Base-by-base conservation (phyloP, 2,113 vertebrate species). In the Dinomys branickii region DNA sequence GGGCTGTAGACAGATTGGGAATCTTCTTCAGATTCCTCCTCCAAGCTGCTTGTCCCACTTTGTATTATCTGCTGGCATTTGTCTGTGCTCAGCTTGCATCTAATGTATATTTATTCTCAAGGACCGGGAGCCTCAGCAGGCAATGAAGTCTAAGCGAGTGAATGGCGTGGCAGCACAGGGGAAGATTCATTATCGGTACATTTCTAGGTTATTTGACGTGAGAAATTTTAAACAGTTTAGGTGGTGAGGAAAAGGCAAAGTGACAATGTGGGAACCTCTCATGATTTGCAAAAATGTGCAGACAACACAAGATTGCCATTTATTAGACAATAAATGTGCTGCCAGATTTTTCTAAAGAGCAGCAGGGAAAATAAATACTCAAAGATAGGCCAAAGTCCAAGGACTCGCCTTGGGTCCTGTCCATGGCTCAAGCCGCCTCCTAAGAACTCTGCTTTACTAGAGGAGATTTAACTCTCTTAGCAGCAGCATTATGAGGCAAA, bases 201-300 rank as follows among this genome's bases (percentile, higher is more conserved):
- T 98, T 97, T 98, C 96, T 96, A 95, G 88, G 30, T 82, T 96
- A 78, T 94, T 96, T 85, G 95, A 94, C 0, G 5, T 73, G 80
- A 91, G 96, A 96, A 90, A 88, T 59, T 97, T 98, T 94, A 97
- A 97, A 96, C 94, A 95, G 86, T 97, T 97, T 97, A 95, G 86
- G 59, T 91, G 93, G 93, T 88, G 98, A 82, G 73, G 97, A 96
- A 91, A 97, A 97, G 69, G 91, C 85, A 4, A 81, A 98, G 83
- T 56, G 88, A 92, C 50, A 97, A 77, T 63, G 26, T 67, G n/a
- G 19, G 63, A 93, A 73, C 28, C 28, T 95, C 86, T 97, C 90
- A 97, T 71, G 87, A 97, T 89, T 97, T 94, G 96, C 85, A 92
- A 95, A 97, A 97, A 67, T 78, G 58, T 87, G 80, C 85, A 69